Evolutionary conservation across 1,140 invertebrate species (phyloP), one percentile per base, ranked within the genome.

Genomic region (Helicoverpa armigera): DNA sequence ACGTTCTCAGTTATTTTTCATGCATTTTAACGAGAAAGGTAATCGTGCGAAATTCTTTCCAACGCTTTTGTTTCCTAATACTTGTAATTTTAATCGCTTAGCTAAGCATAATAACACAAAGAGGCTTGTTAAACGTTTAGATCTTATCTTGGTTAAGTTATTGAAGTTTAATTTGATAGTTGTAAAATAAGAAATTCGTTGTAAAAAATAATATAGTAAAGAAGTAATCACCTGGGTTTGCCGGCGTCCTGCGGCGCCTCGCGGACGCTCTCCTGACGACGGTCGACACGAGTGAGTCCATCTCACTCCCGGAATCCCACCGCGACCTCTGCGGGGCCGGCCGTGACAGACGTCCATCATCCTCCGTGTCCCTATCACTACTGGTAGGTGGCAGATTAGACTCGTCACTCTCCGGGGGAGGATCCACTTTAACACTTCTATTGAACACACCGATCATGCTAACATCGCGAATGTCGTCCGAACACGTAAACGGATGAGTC

Each of bases 291-390:
- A 95, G 82, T 7, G 94, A 95, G 69, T 95, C 95, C 94, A 95
- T 93, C 79, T 95, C 95, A 76, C 94, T 95, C 0, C 94, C 94
- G 0, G 91, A 95, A 78, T 92, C 94, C 94, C 90, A 95, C 53
- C 88, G 86, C 78, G 89, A 86, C 78, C 91, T 90, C 54, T 89
- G 89, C 10, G 88, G 84, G 3, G 89, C 86, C 16, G 87, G 86
- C 70, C 88, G 91, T 13, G 69, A 83, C 78, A 86, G 88, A 58
- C 89, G 87, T 14, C 85, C 91, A 85, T 95, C 94, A 51, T 94
- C 94, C 82, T 94, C 93, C 5, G 93, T 94, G 74, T 94, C 94
- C 82, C 92, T 91, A 75, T 94, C 94, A 82, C 91, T 94, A 79
- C 93, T 94, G 0, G 94, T 94, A 61, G 92, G 94, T 7, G 92